phyloP scores from a whole-genome alignment of 2,113 vertebrate genomes.

The Ptychochromis oligacanthus region DNA sequence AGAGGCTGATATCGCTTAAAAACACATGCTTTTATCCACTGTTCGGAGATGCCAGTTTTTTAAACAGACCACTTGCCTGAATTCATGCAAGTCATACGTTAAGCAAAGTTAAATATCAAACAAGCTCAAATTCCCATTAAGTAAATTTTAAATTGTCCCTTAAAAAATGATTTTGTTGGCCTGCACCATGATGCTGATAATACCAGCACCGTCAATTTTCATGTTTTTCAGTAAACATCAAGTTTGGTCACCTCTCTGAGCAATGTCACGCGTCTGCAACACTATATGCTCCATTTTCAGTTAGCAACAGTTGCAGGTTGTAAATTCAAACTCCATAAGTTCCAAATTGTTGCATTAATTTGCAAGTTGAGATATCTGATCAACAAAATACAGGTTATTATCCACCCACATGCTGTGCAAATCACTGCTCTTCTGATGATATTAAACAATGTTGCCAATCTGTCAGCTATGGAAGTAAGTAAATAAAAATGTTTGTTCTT shows the following conservation, averaged over 20 bases:
- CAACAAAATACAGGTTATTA: background rate
- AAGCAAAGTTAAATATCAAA: background rate
- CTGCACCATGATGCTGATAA: background rate
- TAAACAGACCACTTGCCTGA: background rate
- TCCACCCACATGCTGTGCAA: conserved; percentile 9
- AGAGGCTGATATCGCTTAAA: conserved; percentile 8
- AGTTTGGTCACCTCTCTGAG: background rate
- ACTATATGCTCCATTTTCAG: background rate
- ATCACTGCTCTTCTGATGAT: background rate
- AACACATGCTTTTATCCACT: background rate
- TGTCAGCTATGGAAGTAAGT: background rate
- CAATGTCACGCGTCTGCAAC: background rate
- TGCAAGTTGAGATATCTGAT: background rate
- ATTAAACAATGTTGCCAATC: background rate
- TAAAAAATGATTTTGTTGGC: background rate
- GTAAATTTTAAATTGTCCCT: background rate
- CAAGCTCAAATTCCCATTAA: background rate
- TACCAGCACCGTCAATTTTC: background rate
- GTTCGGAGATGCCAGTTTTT: background rate
- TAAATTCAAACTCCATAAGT: background rate
- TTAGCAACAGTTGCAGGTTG: background rate
- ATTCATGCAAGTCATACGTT: background rate
- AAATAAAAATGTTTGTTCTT: background rate
- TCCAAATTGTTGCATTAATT: background rate
- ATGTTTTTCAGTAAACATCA: background rate